Base-by-base conservation (phyloP, 2,797 vertebrate genomes). In the Sebastes vulpes region DNA sequence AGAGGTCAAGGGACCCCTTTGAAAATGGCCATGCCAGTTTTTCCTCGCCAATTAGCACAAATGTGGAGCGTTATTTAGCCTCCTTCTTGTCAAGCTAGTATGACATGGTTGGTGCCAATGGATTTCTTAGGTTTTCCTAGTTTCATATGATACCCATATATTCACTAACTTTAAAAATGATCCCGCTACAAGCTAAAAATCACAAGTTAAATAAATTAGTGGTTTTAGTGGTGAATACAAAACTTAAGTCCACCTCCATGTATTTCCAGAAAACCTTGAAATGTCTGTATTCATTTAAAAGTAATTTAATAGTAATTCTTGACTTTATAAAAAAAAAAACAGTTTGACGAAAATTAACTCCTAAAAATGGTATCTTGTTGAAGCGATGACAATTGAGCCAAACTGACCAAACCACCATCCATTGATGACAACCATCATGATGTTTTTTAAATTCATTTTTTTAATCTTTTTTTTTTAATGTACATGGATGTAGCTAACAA, bases 361-460 rank as follows among this genome's bases (percentile, higher is more conserved):
- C 12, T n/a, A 7, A 7, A 4, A 50, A 29, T 29, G 56, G 16
- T 52, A 23, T 6, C 10, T 35, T 1, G 7, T 21, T 54, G 10
- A 54, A 25, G 12, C 12, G 5, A 23, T 7, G 56, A 26, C 52
- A 57, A 42, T 8, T 61, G 32, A 46, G 18, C 16, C 48, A 16
- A 16, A 46, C 32, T 46, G 35, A 29, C 18, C 6, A 46, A 20
- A 14, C 28, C 12, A 3, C 5, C 4, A 72, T 25, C 4, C 3
- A 14, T 14, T 0, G 0, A 46, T 46, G 42, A 18, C 42, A 46
- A 18, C 42, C 42, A 38, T 35, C 0, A 35, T 35, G 32, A 35
- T 0, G 0, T 35, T 5, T 35, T 35, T 35, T 35, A 14, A 38
- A 38, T 38, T 0, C 0, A 6, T 38, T 38, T 38, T 5, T 38